These are phyloP conservation scores for Miniopterus natalensis DNA, from an alignment of 2,113 vertebrate species.

Conservation along the genomic window DNA sequence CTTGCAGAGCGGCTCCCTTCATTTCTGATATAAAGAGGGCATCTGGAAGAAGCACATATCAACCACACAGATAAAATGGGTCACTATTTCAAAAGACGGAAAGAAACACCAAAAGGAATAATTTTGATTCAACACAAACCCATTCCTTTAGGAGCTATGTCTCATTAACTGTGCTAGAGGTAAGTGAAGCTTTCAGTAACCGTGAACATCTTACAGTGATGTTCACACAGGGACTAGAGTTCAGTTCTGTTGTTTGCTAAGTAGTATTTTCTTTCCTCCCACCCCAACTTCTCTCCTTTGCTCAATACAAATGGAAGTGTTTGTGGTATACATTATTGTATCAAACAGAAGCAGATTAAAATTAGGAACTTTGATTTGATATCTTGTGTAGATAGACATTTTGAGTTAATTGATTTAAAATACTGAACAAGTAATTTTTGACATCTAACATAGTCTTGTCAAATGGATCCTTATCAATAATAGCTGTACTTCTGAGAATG, in stretches of 20 bases:
- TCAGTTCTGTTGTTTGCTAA: slow-evolving; percentile 29
- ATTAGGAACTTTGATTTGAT: slow-evolving; percentile 27
- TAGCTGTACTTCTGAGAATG: slow-evolving; percentile 50
- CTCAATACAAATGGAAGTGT: not conserved
- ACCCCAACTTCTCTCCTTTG: not conserved
- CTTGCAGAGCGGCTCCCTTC: not conserved
- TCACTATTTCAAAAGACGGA: slow-evolving; percentile 22
- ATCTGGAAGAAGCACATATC: not conserved
- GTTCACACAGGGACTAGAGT: not conserved
- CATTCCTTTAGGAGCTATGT: slow-evolving; percentile 19
- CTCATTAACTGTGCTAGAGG: not conserved
- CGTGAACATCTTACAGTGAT: slow-evolving; percentile 37
- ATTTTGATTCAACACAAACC: slow-evolving; percentile 5
- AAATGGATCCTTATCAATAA: not conserved
- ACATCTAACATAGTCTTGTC: slow-evolving; percentile 3
- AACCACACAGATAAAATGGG: not conserved
- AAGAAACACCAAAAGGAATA: not conserved
- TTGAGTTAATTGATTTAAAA: slow-evolving; percentile 59
- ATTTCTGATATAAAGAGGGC: not conserved
- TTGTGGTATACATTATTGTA: not conserved
- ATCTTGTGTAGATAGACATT: slow-evolving; percentile 9
- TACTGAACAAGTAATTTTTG: slow-evolving; percentile 38
- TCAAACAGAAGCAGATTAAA: slow-evolving; percentile 47
- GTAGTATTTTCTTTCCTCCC: not conserved
- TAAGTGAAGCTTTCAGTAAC: slow-evolving; percentile 40